These are phyloP conservation scores for Cyprinella venusta DNA, from an alignment of 2,797 vertebrate species.

Conservation along the genomic window DNA sequence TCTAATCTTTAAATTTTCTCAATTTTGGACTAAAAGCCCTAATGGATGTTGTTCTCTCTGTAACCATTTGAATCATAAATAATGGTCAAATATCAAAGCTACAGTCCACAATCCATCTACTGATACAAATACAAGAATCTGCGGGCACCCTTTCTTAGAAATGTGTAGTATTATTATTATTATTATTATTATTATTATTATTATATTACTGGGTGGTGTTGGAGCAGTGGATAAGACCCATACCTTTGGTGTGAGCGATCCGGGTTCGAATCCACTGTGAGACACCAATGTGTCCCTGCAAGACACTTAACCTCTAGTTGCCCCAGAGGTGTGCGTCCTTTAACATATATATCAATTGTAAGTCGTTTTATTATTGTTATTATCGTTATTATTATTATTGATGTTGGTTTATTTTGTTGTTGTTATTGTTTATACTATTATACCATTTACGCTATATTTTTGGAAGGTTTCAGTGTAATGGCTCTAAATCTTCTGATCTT, in stretches of 20 bases:
- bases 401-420: background rate
- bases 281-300: too few relatives aligned
- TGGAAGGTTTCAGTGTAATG: background rate
- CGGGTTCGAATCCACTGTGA: too few relatives aligned
- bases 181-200: too few relatives aligned
- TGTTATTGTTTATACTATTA: background rate
- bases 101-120: background rate
- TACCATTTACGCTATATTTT: background rate
- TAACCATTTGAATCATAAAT: background rate
- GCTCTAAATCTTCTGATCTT: background rate
- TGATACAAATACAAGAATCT: background rate
- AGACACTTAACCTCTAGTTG: too few relatives aligned
- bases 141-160: background rate
- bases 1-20: background rate
- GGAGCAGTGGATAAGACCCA: too few relatives aligned
- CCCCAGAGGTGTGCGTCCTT: too few relatives aligned
- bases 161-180: background rate
- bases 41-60: background rate
- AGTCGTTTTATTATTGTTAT: too few relatives aligned
- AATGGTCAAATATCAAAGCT: background rate
- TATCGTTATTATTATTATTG: background rate
- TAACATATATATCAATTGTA: too few relatives aligned
- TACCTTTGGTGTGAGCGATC: too few relatives aligned
- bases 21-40: background rate
- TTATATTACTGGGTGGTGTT: too few relatives aligned